Evolutionary conservation across 2,797 vertebrate genomes (phyloP), one percentile per base, ranked within the genome.

Genomic region (Pseudochaenichthys georgianus): DNA sequence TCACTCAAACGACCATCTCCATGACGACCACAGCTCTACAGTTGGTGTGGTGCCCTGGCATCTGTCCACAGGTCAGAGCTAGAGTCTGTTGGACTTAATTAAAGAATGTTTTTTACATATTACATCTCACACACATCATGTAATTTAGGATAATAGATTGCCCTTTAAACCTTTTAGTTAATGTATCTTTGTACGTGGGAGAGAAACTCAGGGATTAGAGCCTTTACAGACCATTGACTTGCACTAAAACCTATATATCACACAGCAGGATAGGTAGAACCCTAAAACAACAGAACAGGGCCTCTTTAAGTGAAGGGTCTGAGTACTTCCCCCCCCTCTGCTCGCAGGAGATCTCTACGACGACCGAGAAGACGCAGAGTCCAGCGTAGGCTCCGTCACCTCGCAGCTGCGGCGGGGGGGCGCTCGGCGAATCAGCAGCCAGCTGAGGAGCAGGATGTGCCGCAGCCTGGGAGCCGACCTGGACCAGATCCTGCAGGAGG

Each of bases 381-480:
- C 76, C 0, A 92, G 90, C 5, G 78, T 75, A 0, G 78, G 68
- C 72, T 89, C 87, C 34, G 3, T 50, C 46, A 77, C 79, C 0
- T 70, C 90, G 5, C 48, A 3, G 2, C 67, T 9, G 5, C 87
- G 51, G 6, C 58, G 83, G 0, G 2, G 60, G 0, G 74, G 42
- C 2, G 51, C 68, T 53, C 42, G 75, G 23, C 83, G 76, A 0
- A 16, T 91, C 48, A 88, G 86, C 76, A 83, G 82, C 38, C 81
- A 45, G 0, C 43, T 89, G 45, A 87, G 85, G 52, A 93, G 60
- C 85, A 80, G 95, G 43, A 88, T 94, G 92, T 95, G 92, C 59
- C 90, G 88, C 62, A 96, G 95, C 71, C 69, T 96, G 53, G 95
- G 93, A 2, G 87, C 92, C 0, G 85, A 94, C 77, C 82, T 95